Percentiles rank a stretch among this genome's conserved stretches.
phyloP scores from a whole-genome alignment of 2,888 invertebrate genomes.

The Anoplius nigerrimus region DNA sequence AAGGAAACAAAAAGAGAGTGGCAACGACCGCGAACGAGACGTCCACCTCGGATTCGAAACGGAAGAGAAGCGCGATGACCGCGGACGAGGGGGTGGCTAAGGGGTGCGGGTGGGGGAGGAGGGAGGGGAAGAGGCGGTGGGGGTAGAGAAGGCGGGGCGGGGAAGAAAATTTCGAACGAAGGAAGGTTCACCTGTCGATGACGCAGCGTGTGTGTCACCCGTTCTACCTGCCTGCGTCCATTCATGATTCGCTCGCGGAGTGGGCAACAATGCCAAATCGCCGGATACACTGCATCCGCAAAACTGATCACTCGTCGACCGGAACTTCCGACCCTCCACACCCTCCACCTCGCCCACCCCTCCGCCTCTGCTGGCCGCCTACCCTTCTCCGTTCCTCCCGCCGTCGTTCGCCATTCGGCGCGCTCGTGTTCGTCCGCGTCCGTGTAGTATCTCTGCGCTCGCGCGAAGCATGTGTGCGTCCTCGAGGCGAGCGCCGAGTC shows the following conservation, averaged over 20 bases:
- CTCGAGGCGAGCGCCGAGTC: neutral
- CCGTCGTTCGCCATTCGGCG: neutral
- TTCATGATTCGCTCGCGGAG: conserved; percentile 50
- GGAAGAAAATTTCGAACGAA: conserved; percentile 15
- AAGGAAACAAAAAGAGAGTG: neutral
- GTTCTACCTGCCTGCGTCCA: conserved; percentile 68
- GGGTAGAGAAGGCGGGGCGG: conserved; percentile 27
- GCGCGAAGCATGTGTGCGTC: neutral
- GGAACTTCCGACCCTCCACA: conserved; percentile 49
- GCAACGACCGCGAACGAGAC: neutral
- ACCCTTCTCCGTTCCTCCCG: neutral
- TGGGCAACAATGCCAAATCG: conserved; percentile 69
- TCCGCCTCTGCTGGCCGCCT: conserved; percentile 1
- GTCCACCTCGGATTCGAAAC: too few species aligned
- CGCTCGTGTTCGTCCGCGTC: neutral
- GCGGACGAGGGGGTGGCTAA: neutral
- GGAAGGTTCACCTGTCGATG: conserved; percentile 32
- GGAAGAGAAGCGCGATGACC: neutral
- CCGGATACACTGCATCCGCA: conserved; percentile 73
- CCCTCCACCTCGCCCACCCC: neutral
- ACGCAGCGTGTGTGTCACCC: conserved; percentile 37
- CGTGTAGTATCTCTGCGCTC: neutral
- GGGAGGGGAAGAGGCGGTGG: conserved; percentile 11
- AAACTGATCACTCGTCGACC: conserved; percentile 64
- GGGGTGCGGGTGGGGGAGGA: conserved; percentile 11